Evolutionary conservation across 2,797 vertebrate species (phyloP).

Genomic region (Esox lucius): DNA sequence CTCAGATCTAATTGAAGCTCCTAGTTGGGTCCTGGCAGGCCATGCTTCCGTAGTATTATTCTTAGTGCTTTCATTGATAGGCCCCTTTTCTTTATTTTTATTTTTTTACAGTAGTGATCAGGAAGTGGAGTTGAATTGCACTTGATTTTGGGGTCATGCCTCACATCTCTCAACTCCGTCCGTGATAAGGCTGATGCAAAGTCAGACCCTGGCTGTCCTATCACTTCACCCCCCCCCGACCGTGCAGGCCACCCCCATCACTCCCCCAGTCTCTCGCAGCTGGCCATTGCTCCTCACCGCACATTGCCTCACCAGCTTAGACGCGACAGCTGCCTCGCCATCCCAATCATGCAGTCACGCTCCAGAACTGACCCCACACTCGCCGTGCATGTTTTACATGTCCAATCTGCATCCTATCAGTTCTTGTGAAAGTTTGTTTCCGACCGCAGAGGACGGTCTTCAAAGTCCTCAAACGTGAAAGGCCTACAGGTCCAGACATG

Average conservation of each 20-base stretch:
- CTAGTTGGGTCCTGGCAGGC: background rate
- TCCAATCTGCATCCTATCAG: too few species aligned
- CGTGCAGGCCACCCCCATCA: background rate
- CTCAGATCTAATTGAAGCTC: background rate
- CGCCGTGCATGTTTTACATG: too few species aligned
- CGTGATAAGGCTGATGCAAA: background rate
- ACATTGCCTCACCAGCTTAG: background rate
- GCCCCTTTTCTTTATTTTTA: too few species aligned
- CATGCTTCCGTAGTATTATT: background rate
- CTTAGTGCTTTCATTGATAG: background rate
- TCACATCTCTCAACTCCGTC: background rate
- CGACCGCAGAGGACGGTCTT: background rate
- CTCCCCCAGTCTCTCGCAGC: background rate
- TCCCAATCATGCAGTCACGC: background rate
- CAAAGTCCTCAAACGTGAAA: slow-evolving; percentile 31
- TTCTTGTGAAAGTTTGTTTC: too few species aligned
- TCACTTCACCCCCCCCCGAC: background rate
- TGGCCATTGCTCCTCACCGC: background rate
- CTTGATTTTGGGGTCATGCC: background rate
- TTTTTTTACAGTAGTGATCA: too few species aligned
- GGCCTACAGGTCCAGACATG: background rate
- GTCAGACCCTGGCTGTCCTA: background rate
- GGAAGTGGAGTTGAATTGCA: background rate
- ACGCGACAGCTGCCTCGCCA: background rate
- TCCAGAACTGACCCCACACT: background rate